Evolutionary conservation across 2,888 invertebrate genomes (phyloP), one percentile per base, ranked within the genome.

Genomic region (Eudasyphora cyanicolor): DNA sequence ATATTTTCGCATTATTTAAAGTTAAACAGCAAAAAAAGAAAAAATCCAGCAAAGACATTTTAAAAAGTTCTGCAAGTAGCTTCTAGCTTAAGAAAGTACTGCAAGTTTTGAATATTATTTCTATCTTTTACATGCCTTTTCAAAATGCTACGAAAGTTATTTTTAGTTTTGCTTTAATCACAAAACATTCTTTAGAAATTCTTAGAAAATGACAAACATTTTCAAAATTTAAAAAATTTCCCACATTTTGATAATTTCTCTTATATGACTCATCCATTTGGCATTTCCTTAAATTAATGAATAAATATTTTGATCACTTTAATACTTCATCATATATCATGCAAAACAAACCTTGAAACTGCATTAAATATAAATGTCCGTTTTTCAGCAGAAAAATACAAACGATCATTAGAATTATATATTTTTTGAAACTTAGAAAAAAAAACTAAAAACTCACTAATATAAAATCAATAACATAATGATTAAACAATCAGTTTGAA

Each of bases 391-490:
- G 21, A 12, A 82, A 82, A 76, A 71, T 24, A 82, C 35, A 62
- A 69, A 54, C 35, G 74, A 75, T 76, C 67, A 51, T 19, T 69
- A 54, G 49, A 81, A 78, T 84, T n/a, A 4, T 12, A 6, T 14
- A 2, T 45, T 1, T 76, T 73, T 51, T 79, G 38, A 51, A 45
- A 60, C 27, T 60, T 73, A 75, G 49, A 71, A 45, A 51, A 42
- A 69, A 49, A 73, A 42, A 79, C 49, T 35, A 32, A 4, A 35
- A 77, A 77, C 21, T 10, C 45, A 78, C 70, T 27, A 32, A 70
- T 62, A 76, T 35, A 54, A 84, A 78, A 84, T 84, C 84, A 79
- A 84, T 84, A 84, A 57, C 51, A 80, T 45, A 79, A 70, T 73
- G 81, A 78, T 79, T 81, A 76, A 78, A 84, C 64, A 71, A 79